A percentile compares a stretch with the other conserved stretches of the same genome.
These are phyloP conservation scores for Geococcyx californianus DNA, from an alignment of 2,113 vertebrate species.

Conservation along the genomic window DNA sequence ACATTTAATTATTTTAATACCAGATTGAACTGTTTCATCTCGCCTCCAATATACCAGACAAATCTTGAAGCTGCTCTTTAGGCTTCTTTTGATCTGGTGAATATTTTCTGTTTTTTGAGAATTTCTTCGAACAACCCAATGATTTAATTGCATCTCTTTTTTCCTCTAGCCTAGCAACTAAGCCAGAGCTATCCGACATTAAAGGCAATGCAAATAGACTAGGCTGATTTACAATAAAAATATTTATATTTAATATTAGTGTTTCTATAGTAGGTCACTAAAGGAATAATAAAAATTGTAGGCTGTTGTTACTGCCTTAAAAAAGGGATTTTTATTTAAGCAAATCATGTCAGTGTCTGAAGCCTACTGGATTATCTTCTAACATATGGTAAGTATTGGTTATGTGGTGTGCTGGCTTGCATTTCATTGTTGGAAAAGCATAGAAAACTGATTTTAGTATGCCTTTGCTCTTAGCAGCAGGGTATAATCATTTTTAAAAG, in stretches of 20 bases:
- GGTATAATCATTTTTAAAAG: conserved; percentile 71
- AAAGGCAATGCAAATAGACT: conserved; percentile 21
- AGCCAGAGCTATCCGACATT: not conserved
- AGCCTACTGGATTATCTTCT: conserved; percentile 67
- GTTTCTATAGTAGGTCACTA: conserved; percentile 37
- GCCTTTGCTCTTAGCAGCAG: conserved; percentile 69
- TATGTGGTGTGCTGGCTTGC: conserved; percentile 61
- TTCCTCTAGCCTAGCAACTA: not conserved
- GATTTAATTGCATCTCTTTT: conserved; percentile 51
- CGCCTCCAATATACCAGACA: conserved; percentile 37
- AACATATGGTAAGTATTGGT: conserved; percentile 65
- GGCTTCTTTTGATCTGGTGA: conserved; percentile 36
- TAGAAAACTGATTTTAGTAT: conserved; percentile 72
- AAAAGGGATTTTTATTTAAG: conserved; percentile 62
- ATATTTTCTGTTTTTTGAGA: conserved; percentile 16
- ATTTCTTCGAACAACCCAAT: conserved; percentile 32
- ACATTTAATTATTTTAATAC: conserved; percentile 44
- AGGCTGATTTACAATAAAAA: conserved; percentile 35
- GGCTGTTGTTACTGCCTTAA: conserved; percentile 43
- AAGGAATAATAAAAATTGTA: conserved; percentile 50
- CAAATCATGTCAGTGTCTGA: conserved; percentile 67
- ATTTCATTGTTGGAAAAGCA: conserved; percentile 69
- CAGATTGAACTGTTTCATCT: conserved; percentile 42
- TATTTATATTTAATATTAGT: conserved; percentile 48
- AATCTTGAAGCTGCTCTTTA: conserved; percentile 31